Conservation (phyloP, 2,797 vertebrate genomes). For the Epinephelus malabaricus region DNA sequence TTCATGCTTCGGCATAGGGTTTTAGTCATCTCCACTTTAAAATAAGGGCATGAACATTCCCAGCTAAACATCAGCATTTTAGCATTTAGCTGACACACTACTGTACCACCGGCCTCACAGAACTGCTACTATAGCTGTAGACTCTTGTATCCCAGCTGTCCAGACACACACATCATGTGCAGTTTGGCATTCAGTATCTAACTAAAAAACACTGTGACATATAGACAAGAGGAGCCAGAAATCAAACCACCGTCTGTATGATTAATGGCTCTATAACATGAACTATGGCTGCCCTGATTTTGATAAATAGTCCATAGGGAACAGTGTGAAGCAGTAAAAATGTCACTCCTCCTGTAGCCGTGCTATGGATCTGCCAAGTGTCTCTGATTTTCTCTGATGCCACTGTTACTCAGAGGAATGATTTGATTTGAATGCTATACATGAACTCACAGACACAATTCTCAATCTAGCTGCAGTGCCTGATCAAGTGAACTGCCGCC, state of each 20-base stretch:
- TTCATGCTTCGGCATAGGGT: no score
- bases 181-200: conserved; percentile 7
- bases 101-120: no score
- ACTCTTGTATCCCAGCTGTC: background rate
- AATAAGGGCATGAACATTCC: no score
- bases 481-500: conserved; percentile 23
- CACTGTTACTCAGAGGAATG: conserved; percentile 10
- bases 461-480: background rate
- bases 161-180: conserved; percentile 10
- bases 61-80: no score
- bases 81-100: no score
- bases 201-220: conserved; percentile 2
- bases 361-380: conserved; percentile 38
- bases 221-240: background rate
- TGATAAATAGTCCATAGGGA: conserved; percentile 38
- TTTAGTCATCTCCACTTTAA: no score
- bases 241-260: conserved; percentile 3
- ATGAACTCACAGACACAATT: conserved; percentile 11
- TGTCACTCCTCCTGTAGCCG: conserved; percentile 28
- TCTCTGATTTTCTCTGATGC: conserved; percentile 43
- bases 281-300: conserved; percentile 4
- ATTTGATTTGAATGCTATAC: conserved; percentile 3
- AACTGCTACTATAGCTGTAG: background rate
- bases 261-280: conserved; percentile 10
- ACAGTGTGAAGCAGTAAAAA: conserved; percentile 40